Conservation (phyloP, 2,888 invertebrate genomes). For the Drosophila kuntzei region DNA sequence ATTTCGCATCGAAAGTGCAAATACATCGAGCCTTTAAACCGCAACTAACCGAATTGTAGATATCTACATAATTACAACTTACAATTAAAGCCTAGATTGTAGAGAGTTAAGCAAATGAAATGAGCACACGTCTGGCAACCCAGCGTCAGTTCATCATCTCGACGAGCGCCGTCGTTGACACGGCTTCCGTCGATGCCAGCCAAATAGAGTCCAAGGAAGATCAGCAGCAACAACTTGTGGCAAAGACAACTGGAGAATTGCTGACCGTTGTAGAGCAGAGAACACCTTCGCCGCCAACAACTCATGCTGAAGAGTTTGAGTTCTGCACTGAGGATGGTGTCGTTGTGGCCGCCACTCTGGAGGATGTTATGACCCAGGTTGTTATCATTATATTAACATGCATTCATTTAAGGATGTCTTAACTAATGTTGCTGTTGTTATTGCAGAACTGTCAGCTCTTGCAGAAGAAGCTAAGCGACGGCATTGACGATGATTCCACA, state of each 20-base stretch:
- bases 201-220: constrained; percentile 46
- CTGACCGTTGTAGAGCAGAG: constrained; percentile 68
- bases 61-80: constrained; percentile 11
- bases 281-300: constrained; percentile 43
- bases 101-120: constrained; percentile 60
- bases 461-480: constrained; percentile 82
- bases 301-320: constrained; percentile 66
- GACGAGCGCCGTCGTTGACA: constrained; percentile 64
- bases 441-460: constrained; percentile 71
- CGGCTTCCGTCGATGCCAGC: constrained; percentile 47
- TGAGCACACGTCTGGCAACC: constrained; percentile 85
- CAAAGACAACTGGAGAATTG: constrained; percentile 43
- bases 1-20: constrained; percentile 62
- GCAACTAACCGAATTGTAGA: constrained; percentile 26
- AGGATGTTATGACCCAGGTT: constrained; percentile 83
- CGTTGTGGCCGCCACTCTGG: constrained; percentile 77
- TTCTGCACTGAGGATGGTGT: constrained; percentile 73
- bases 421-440: constrained; percentile 29
- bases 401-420: constrained; percentile 4
- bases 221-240: constrained; percentile 48
- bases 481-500: constrained; percentile 47
- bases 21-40: constrained; percentile 22
- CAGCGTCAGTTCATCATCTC: constrained; percentile 84
- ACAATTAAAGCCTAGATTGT: constrained; percentile 24
- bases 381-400: not conserved